Conservation (phyloP, 2,888 invertebrate genomes). For the Chymomyza amoena region DNA sequence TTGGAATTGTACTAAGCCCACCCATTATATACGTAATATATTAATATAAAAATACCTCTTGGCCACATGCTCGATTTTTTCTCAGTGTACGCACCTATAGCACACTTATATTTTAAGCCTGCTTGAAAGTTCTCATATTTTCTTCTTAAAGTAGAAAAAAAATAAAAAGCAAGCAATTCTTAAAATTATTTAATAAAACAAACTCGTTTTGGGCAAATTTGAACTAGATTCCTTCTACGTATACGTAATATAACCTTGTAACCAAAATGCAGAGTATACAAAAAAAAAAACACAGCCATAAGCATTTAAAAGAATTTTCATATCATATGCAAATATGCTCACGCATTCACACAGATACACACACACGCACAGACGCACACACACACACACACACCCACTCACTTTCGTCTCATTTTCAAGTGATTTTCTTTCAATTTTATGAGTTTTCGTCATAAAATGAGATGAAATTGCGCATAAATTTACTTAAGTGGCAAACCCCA, state of each 20-base stretch:
- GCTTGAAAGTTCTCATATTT: no score
- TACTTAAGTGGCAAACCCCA: conserved; percentile 28
- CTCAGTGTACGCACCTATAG: no score
- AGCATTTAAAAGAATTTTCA: conserved; percentile 71
- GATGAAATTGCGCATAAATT: conserved; percentile 68
- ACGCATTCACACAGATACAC: conserved; percentile 17
- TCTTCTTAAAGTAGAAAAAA: no score
- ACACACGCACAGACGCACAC: conserved; percentile 2
- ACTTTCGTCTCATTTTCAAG: conserved; percentile 47
- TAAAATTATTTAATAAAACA: no score
- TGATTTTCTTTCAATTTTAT: conserved; percentile 69
- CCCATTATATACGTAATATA: no score
- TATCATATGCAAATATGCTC: conserved; percentile 64
- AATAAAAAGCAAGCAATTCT: no score
- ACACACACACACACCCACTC: conserved; percentile 13
- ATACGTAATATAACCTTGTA: background rate
- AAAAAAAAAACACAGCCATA: conserved; percentile 31
- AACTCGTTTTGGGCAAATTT: no score
- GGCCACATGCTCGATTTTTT: no score
- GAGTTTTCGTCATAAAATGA: conserved; percentile 63
- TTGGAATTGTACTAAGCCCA: no score
- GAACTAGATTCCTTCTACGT: background rate
- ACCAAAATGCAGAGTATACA: no score
- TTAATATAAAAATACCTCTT: no score
- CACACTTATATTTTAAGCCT: no score